Conservation (phyloP, 2,797 vertebrate genomes). For the Sebastes diaconus region DNA sequence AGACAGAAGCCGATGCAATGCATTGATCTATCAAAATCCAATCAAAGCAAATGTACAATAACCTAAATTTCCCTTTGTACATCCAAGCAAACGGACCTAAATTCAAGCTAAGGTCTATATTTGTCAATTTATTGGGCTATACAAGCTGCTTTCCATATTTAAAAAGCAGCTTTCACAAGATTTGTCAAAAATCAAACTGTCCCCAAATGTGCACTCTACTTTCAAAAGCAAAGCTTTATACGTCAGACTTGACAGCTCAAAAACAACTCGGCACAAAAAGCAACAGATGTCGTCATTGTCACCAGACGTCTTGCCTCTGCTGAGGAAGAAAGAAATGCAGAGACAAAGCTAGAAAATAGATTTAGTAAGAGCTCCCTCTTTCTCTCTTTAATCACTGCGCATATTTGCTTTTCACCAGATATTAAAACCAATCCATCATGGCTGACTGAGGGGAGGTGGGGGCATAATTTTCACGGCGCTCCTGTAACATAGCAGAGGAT, state of each 20-base stretch:
- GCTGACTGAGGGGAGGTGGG: slow-evolving; percentile 47
- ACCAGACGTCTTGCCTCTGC: slow-evolving; percentile 13
- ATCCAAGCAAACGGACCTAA: not conserved
- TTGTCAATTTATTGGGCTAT: not conserved
- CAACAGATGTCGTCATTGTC: not conserved
- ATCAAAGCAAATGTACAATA: not conserved
- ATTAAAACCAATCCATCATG: slow-evolving; percentile 86
- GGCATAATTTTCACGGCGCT: slow-evolving; percentile 39
- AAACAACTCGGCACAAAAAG: slow-evolving; percentile 24
- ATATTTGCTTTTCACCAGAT: slow-evolving; percentile 72
- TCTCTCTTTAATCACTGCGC: slow-evolving; percentile 69
- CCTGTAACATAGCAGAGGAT: slow-evolving; percentile 46
- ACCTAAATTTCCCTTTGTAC: not conserved
- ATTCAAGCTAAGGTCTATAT: not conserved
- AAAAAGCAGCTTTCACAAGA: slow-evolving; percentile 14
- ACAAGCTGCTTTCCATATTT: not conserved
- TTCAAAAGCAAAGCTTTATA: slow-evolving; percentile 21
- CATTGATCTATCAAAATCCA: not conserved
- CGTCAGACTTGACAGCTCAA: slow-evolving; percentile 12
- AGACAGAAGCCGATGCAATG: not conserved
- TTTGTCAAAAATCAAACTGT: not conserved
- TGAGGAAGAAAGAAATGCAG: slow-evolving; percentile 10
- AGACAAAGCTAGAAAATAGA: slow-evolving; percentile 40
- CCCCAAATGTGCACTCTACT: not conserved
- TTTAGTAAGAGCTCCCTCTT: slow-evolving; percentile 48